Evolutionary conservation across 1,140 invertebrate species (phyloP).

Genomic region (Heliconius hermathena): DNA sequence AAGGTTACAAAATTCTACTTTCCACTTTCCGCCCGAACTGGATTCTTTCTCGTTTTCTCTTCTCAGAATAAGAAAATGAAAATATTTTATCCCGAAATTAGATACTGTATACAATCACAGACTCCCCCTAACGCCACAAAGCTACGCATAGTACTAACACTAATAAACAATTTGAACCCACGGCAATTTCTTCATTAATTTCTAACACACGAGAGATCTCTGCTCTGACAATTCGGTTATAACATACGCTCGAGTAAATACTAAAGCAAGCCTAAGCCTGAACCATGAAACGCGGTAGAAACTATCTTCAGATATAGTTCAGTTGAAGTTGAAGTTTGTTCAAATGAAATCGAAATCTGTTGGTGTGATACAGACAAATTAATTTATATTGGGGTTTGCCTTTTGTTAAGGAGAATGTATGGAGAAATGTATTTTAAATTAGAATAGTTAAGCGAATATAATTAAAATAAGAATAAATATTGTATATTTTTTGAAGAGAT

Average conservation of each 20-base stretch:
- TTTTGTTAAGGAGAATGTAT: neutral
- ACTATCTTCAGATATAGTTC: conserved; percentile 20
- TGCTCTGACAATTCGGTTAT: neutral
- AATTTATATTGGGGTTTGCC: neutral
- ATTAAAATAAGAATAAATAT: no score
- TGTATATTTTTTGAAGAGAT: no score
- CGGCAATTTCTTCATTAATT: neutral
- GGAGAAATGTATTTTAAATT: neutral
- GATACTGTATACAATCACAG: neutral
- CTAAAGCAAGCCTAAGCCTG: conserved; percentile 22
- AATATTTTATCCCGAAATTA: neutral
- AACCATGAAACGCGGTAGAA: conserved; percentile 20
- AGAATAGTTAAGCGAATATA: no score
- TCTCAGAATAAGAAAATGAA: no score
- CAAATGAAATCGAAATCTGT: conserved; percentile 14
- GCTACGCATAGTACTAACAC: no score
- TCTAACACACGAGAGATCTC: neutral
- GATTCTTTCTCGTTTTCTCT: no score
- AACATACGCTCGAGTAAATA: conserved; percentile 26
- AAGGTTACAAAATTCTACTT: no score
- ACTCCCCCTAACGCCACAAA: neutral
- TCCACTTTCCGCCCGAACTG: no score
- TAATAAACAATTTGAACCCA: neutral
- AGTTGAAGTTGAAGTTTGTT: conserved; percentile 1
- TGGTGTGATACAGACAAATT: neutral